Evolutionary conservation across 1,140 invertebrate genomes (phyloP).

Genomic region (Orius insidiosus): DNA sequence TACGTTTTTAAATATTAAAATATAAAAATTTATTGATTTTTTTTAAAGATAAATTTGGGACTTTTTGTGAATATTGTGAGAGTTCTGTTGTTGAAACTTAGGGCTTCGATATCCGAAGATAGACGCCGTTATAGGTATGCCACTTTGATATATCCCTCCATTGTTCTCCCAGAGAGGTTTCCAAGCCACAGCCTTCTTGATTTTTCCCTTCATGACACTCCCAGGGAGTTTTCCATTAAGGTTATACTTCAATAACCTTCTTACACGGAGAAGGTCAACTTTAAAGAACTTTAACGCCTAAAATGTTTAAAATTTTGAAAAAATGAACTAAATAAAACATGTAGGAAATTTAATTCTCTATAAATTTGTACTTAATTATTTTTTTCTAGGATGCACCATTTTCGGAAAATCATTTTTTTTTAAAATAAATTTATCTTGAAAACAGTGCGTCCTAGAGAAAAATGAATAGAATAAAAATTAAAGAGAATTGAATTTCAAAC

Average conservation of each 20-base stretch:
- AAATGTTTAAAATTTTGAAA: too few relatives aligned
- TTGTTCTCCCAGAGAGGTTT: not conserved
- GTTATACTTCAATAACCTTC: too few relatives aligned
- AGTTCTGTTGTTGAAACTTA: constrained; percentile 51
- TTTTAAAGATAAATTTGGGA: constrained; percentile 53
- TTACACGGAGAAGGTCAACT: too few relatives aligned
- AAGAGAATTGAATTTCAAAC: too few relatives aligned
- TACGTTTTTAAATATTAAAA: too few relatives aligned
- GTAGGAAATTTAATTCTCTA: too few relatives aligned
- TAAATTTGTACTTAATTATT: too few relatives aligned
- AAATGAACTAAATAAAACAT: too few relatives aligned
- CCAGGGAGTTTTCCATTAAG: too few relatives aligned
- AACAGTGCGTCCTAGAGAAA: not conserved
- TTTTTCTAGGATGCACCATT: not conserved
- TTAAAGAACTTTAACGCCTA: too few relatives aligned
- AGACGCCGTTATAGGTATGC: constrained; percentile 44
- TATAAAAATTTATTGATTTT: constrained; percentile 20
- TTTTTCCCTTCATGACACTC: too few relatives aligned
- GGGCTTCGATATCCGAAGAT: constrained; percentile 40
- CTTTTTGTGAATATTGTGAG: constrained; percentile 59
- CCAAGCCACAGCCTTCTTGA: not conserved
- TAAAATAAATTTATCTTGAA: constrained; percentile 4
- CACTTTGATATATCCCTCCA: constrained; percentile 10
- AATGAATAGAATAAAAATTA: too few relatives aligned
- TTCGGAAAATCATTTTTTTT: constrained; percentile 1